A percentile compares a stretch with the other conserved stretches of the same genome.
Evolutionary conservation across 2,888 invertebrate genomes (phyloP).

Genomic region (Iphiclides podalirius): DNA sequence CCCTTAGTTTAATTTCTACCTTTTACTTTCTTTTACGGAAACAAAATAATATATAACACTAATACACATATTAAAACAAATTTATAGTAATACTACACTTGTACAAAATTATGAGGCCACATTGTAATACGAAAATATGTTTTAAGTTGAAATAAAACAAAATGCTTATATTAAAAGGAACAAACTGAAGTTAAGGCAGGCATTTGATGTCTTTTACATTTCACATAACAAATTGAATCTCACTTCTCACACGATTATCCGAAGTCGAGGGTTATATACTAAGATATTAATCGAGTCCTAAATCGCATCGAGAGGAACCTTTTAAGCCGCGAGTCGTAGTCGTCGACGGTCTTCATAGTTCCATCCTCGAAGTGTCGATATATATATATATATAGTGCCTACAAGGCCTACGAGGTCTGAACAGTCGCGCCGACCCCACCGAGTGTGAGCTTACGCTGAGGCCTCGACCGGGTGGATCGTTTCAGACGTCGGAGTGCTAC

Average conservation of each 20-base stretch:
- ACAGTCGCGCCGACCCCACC: conserved; percentile 3
- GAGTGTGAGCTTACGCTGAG: not conserved
- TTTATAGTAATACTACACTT: too few species aligned
- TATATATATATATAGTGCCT: too few species aligned
- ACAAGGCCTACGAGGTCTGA: conserved; percentile 29
- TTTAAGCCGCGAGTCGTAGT: not conserved
- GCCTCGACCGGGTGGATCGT: conserved; percentile 34
- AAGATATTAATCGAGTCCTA: not conserved
- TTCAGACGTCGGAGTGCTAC: conserved; percentile 65
- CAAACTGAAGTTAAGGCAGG: too few species aligned
- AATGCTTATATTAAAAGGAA: too few species aligned
- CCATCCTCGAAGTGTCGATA: conserved; percentile 1
- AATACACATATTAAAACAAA: too few species aligned
- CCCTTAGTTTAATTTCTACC: too few species aligned
- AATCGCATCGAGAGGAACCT: not conserved
- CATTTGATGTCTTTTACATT: not conserved
- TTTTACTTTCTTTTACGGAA: too few species aligned
- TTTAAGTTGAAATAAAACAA: too few species aligned
- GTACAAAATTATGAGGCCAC: too few species aligned
- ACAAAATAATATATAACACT: too few species aligned
- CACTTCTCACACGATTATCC: not conserved
- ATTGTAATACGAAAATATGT: too few species aligned
- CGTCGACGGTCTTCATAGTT: not conserved
- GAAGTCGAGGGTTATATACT: conserved; percentile 13
- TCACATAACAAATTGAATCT: not conserved